phyloP scores from a whole-genome alignment of 2,888 invertebrate species.

The Merodon equestris region DNA sequence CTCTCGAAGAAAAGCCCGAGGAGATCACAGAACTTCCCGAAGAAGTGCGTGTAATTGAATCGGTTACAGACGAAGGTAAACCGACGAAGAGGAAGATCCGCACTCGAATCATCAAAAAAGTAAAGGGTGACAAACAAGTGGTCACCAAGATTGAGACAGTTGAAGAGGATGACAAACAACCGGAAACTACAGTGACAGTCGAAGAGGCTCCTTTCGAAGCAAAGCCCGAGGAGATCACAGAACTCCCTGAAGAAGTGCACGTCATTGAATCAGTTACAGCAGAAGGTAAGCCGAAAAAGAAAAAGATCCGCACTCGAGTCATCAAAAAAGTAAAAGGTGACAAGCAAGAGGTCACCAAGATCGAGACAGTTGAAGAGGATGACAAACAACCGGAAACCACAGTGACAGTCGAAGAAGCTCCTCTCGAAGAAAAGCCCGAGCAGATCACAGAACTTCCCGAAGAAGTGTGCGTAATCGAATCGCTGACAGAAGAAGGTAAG shows the following conservation, averaged over 20 bases:
- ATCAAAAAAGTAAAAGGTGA: constrained; percentile 73
- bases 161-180: constrained; percentile 69
- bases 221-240: constrained; percentile 70
- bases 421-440: constrained; percentile 73
- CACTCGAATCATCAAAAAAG: constrained; percentile 54
- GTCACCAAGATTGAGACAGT: constrained; percentile 77
- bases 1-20: constrained; percentile 71
- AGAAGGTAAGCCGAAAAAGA: constrained; percentile 73
- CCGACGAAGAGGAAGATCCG: constrained; percentile 51
- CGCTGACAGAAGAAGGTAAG: constrained; percentile 73
- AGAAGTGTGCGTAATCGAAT: constrained; percentile 72
- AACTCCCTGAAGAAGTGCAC: constrained; percentile 73
- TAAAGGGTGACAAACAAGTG: constrained; percentile 75
- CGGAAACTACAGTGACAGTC: constrained; percentile 71
- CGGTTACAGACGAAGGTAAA: constrained; percentile 74
- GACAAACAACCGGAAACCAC: constrained; percentile 75
- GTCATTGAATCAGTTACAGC: constrained; percentile 55
- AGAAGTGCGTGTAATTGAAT: constrained; percentile 72
- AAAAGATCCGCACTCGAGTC: constrained; percentile 73
- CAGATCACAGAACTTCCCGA: constrained; percentile 73
- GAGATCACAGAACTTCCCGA: constrained; percentile 58
- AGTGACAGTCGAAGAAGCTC: constrained; percentile 69
- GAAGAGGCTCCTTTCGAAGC: constrained; percentile 71
- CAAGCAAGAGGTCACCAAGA: constrained; percentile 77
- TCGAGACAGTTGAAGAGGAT: constrained; percentile 72